Evolutionary conservation across 2,797 vertebrate genomes (phyloP).

Genomic region (Lithobates pipiens): DNA sequence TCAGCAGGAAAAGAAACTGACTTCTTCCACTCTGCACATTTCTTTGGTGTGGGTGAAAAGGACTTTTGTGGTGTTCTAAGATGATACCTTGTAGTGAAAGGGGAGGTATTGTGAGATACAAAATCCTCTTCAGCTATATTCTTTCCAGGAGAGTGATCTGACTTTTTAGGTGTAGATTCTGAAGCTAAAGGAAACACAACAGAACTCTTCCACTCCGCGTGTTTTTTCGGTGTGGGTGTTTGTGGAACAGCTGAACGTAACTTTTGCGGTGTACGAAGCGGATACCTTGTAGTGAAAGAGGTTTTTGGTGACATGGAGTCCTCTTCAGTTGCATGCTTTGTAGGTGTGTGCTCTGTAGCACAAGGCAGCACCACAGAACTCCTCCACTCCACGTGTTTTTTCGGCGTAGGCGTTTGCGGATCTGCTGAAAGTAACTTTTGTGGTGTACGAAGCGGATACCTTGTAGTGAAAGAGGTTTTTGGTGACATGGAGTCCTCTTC

Average conservation of each 20-base stretch:
- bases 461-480: slow-evolving; percentile 3
- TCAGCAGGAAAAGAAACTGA: not conserved
- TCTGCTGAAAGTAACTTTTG: slow-evolving; percentile 38
- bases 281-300: slow-evolving; percentile 6
- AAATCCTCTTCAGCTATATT: not conserved
- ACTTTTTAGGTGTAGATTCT: slow-evolving; percentile 48
- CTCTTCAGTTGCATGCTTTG: not conserved
- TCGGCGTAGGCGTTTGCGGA: slow-evolving; percentile 10
- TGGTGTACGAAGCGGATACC: slow-evolving; percentile 38
- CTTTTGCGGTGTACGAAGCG: slow-evolving; percentile 56
- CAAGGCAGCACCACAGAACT: not conserved
- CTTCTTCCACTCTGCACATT: not conserved
- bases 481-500: not conserved
- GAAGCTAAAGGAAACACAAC: not conserved
- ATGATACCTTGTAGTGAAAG: not conserved
- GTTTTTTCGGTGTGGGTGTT: slow-evolving; percentile 27
- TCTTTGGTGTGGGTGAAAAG: slow-evolving; percentile 9
- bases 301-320: not conserved
- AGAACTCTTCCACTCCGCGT: not conserved
- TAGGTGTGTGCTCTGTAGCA: slow-evolving; percentile 10
- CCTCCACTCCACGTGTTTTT: not conserved
- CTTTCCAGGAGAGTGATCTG: not conserved
- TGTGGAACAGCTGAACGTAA: not conserved
- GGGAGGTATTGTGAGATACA: not conserved
- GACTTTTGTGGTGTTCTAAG: slow-evolving; percentile 56